Base-by-base conservation (phyloP, 1,140 invertebrate species). In the Vollenhovia emeryi region DNA sequence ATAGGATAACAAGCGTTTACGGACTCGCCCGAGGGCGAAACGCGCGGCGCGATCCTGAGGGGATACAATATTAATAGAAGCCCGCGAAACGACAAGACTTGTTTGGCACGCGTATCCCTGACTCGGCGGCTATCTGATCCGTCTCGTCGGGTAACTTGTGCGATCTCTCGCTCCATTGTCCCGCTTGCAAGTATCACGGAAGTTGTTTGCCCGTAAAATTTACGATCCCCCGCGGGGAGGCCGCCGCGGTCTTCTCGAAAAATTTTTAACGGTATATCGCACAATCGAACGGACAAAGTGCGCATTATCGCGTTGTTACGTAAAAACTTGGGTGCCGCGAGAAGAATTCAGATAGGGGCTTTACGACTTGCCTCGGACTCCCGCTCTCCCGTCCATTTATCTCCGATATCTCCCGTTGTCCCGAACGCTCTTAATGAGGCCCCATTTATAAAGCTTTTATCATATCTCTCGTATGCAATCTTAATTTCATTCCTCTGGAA, bases 301-400 rank as follows among this genome's bases (percentile, higher is more conserved):
- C 66, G 18, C 13, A 43, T 80, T 78, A 64, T 78, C 57, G 7
- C 45, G 24, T 33, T 73, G 21, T 82, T 73, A 57, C 36, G 13
- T 45, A 73, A 82, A 68, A 45, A 82, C n/a, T 59, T 33, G 57
- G n/a, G n/a, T n/a, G 45, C 13, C 45, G 75, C 45, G 52, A 82
- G 78, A 71, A 71, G 33, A 73, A 71, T 73, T 71, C 24, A 57
- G 50, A 82, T 71, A 71, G 55, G 33, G 24, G 33, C 40, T 73
- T 71, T 82, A 82, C 66, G 78, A 73, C 50, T 59, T n/a, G 11
- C 40, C 50, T 57, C n/a, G 24, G 50, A 71, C 71, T 57, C 13
- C 27, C 66, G 11, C 48, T 9, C 48, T 18, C 7, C 30, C 24
- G 78, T 27, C 27, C 50, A 82, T 82, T 82, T 73, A 71, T 80